Evolutionary conservation across 2,113 vertebrate genomes (phyloP).

Genomic region (Craseonycteris thonglongyai): DNA sequence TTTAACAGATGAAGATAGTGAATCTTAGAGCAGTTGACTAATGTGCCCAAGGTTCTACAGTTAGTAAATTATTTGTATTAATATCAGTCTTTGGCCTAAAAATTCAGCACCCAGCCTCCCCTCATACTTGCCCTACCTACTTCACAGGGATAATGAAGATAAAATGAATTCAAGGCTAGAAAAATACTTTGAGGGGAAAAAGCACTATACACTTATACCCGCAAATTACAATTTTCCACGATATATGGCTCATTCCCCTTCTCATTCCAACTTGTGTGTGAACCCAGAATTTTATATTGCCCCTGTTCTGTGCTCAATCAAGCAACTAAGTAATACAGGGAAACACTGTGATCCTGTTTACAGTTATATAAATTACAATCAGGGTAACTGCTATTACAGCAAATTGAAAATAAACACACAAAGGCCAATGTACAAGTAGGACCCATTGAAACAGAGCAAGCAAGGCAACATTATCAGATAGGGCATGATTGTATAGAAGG

Average conservation of each 20-base stretch:
- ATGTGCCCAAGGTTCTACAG: constrained; percentile 20
- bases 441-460: constrained; percentile 42
- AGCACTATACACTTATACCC: constrained; percentile 40
- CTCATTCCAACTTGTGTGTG: constrained; percentile 29
- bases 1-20: constrained; percentile 37
- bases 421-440: constrained; percentile 16
- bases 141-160: constrained; percentile 65
- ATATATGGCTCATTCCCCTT: constrained; percentile 48
- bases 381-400: constrained; percentile 26
- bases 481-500: constrained; percentile 63
- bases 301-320: constrained; percentile 40
- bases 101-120: constrained; percentile 49
- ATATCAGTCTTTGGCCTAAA: constrained; percentile 61
- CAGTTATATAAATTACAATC: constrained; percentile 48
- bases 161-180: constrained; percentile 62
- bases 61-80: constrained; percentile 22
- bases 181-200: constrained; percentile 50
- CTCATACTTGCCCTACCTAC: constrained; percentile 54
- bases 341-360: constrained; percentile 28
- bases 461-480: constrained; percentile 46
- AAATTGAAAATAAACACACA: constrained; percentile 41
- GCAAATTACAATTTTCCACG: neutral
- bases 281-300: constrained; percentile 41
- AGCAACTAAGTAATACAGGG: constrained; percentile 24
- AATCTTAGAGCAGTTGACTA: constrained; percentile 23